These are phyloP conservation scores for Phymatocera aterrima DNA, from an alignment of 2,888 invertebrate genomes.

Conservation along the genomic window DNA sequence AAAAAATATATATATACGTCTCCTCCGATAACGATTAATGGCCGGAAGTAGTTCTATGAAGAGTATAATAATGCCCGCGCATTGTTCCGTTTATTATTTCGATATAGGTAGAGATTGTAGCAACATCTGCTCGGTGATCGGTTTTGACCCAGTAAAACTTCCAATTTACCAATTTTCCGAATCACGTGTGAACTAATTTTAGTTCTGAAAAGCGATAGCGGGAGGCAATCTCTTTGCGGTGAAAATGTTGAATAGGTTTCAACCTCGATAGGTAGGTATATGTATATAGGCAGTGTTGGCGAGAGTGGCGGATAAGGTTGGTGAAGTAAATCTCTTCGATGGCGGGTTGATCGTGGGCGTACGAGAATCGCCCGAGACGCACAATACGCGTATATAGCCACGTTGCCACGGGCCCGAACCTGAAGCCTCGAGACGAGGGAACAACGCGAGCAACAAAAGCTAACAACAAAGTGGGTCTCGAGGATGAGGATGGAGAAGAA, in stretches of 20 bases:
- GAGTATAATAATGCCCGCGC: neutral
- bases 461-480: constrained; percentile 46
- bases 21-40: constrained; percentile 39
- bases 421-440: constrained; percentile 32
- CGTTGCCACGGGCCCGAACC: constrained; percentile 14
- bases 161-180: constrained; percentile 43
- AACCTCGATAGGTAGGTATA: constrained; percentile 18
- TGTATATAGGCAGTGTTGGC: neutral
- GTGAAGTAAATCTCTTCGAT: constrained; percentile 28
- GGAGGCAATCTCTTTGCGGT: constrained; percentile 46
- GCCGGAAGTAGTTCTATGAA: constrained; percentile 33
- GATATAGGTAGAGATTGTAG: constrained; percentile 11
- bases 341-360: constrained; percentile 33
- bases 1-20: neutral
- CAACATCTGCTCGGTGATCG: constrained; percentile 2
- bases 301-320: neutral
- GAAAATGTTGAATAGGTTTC: constrained; percentile 45
- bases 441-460: constrained; percentile 31
- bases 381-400: constrained; percentile 17
- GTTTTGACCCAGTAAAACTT: neutral
- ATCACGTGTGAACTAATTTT: constrained; percentile 44
- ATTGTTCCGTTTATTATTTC: constrained; percentile 32
- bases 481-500: constrained; percentile 36
- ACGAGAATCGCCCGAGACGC: constrained; percentile 39
- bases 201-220: constrained; percentile 32